Conservation (phyloP, 2,113 vertebrate species). For the Crotalus tigris region DNA sequence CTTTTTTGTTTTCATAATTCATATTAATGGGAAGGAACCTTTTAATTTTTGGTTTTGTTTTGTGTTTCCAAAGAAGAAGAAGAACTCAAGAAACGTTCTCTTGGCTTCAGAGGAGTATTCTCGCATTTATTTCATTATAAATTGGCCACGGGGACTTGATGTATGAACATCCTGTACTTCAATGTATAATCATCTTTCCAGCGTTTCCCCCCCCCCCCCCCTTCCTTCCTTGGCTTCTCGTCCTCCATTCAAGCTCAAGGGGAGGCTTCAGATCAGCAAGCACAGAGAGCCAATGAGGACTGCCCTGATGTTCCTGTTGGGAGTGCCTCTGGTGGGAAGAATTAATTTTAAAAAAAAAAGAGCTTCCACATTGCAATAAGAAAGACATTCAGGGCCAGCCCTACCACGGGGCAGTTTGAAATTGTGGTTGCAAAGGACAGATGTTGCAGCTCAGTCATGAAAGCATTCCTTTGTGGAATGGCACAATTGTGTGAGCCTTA, state of each 20-base stretch:
- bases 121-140: not conserved
- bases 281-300: not conserved
- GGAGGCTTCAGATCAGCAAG: not conserved
- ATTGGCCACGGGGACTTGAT: not conserved
- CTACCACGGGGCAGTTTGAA: not conserved
- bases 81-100: not conserved
- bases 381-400: not conserved
- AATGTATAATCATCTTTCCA: not conserved
- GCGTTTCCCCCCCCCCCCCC: rapidly evolving
- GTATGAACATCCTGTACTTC: not conserved
- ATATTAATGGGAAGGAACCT: not conserved
- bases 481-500: not conserved
- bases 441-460: not conserved
- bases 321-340: not conserved
- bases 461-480: not conserved
- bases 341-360: not conserved
- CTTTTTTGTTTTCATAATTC: not conserved
- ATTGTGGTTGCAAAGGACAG: not conserved
- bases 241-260: not conserved
- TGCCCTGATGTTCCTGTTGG: not conserved
- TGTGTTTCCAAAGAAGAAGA: not conserved
- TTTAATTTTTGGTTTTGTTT: not conserved
- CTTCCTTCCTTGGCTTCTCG: not conserved
- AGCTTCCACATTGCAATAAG: not conserved
- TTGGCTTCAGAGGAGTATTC: not conserved